A percentile compares a stretch with the other conserved stretches of the same genome.
These are phyloP conservation scores for Meta bourneti DNA, from an alignment of 2,888 invertebrate species.

Conservation along the genomic window DNA sequence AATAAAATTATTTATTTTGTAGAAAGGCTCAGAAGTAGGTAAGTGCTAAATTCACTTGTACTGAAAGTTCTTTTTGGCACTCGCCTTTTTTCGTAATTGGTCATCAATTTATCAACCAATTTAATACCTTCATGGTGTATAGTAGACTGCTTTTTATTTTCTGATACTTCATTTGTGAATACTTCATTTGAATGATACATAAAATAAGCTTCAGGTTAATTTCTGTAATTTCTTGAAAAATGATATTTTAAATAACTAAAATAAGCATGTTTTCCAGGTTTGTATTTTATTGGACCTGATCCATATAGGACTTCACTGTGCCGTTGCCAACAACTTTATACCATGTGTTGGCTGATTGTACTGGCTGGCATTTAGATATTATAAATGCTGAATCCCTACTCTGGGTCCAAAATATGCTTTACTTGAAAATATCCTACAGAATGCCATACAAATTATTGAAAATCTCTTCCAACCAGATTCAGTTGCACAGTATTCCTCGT, in stretches of 20 bases:
- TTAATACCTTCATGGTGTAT: too few species aligned
- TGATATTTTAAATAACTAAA: neutral
- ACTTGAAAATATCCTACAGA: conserved; percentile 35
- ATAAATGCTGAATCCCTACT: conserved; percentile 64
- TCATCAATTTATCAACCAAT: too few species aligned
- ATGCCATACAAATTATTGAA: conserved; percentile 42
- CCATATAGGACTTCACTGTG: conserved; percentile 64
- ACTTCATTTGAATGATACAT: too few species aligned
- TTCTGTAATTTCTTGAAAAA: too few species aligned
- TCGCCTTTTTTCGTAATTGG: too few species aligned
- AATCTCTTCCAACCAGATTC: conserved; percentile 50
- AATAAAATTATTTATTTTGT: too few species aligned
- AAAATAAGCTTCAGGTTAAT: too few species aligned
- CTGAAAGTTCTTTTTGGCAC: too few species aligned
- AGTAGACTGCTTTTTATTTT: too few species aligned
- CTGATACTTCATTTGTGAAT: too few species aligned
- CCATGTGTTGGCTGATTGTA: conserved; percentile 57
- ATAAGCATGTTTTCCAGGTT: conserved; percentile 32
- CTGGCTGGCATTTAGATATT: conserved; percentile 70
- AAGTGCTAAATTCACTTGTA: too few species aligned
- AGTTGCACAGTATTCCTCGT: conserved; percentile 39
- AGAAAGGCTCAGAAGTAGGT: too few species aligned
- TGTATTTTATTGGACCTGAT: conserved; percentile 55
- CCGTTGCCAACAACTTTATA: conserved; percentile 59
- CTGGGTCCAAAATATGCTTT: conserved; percentile 69